phyloP scores from a whole-genome alignment of 2,888 invertebrate species.

The Eupithecia centaureata region DNA sequence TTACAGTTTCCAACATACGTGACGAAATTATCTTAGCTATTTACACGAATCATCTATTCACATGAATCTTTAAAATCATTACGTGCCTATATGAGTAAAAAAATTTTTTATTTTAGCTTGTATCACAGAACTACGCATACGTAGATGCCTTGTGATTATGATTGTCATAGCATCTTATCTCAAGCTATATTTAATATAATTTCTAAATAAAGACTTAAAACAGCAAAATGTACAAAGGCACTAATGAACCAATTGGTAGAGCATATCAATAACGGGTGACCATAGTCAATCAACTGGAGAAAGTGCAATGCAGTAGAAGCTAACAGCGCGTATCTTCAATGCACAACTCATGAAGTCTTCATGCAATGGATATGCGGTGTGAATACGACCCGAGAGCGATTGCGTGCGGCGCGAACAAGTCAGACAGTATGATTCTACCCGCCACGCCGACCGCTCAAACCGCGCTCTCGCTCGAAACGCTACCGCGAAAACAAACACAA shows the following conservation, averaged over 20 bases:
- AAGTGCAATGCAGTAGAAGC: slow-evolving; percentile 24
- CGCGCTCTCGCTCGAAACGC: slow-evolving; percentile 50
- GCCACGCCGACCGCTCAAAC: slow-evolving; percentile 68
- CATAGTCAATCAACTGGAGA: slow-evolving; percentile 15
- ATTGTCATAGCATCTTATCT: background rate
- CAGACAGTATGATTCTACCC: slow-evolving; percentile 63
- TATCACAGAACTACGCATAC: background rate
- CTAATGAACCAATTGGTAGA: background rate
- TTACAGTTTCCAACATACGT: slow-evolving; percentile 43
- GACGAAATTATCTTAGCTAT: background rate
- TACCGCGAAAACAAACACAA: slow-evolving; percentile 73
- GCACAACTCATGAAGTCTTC: slow-evolving; percentile 22
- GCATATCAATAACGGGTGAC: slow-evolving; percentile 14
- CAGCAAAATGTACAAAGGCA: background rate
- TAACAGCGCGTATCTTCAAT: slow-evolving; percentile 20
- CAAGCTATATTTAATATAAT: background rate
- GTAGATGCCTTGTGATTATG: too few relatives aligned
- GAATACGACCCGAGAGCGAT: slow-evolving; percentile 45
- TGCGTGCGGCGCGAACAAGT: slow-evolving; percentile 33
- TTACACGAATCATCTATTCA: background rate
- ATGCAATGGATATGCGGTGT: slow-evolving; percentile 42
- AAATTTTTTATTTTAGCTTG: background rate
- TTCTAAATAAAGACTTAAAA: background rate
- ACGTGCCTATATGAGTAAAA: background rate
- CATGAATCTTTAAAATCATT: background rate